Conservation (phyloP, 2,888 invertebrate species). For the Trissolcus japonicus region DNA sequence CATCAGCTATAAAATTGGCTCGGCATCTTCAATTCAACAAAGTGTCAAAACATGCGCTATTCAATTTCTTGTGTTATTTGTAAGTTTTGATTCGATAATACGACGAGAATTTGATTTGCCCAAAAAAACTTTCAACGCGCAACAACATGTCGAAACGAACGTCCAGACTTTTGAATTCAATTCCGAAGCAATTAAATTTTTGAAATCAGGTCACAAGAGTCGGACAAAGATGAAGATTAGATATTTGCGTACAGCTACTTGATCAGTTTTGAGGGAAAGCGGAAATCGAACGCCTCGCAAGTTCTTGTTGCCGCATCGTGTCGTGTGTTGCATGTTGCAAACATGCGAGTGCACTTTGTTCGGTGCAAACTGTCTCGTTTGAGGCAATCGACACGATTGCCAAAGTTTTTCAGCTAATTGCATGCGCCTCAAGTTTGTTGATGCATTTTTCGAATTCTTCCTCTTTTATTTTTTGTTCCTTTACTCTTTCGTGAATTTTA, state of each 20-base stretch:
- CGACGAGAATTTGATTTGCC: slow-evolving; percentile 4
- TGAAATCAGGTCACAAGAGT: slow-evolving; percentile 39
- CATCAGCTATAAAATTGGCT: no score
- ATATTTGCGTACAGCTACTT: slow-evolving; percentile 44
- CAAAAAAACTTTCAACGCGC: slow-evolving; percentile 26
- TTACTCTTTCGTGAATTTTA: neutral
- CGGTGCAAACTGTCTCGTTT: slow-evolving; percentile 40
- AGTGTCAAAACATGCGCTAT: slow-evolving; percentile 10
- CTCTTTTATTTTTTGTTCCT: neutral
- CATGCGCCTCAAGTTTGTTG: slow-evolving; percentile 33
- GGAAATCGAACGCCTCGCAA: slow-evolving; percentile 57
- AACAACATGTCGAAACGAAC: slow-evolving; percentile 11
- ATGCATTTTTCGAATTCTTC: slow-evolving; percentile 1
- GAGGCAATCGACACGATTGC: slow-evolving; percentile 46
- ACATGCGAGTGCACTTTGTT: slow-evolving; percentile 42
- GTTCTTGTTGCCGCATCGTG: slow-evolving; percentile 52
- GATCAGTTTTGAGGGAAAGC: slow-evolving; percentile 41
- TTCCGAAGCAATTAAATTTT: slow-evolving; percentile 41
- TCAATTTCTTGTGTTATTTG: neutral
- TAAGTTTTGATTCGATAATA: slow-evolving; percentile 6
- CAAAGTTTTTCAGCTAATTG: slow-evolving; percentile 60
- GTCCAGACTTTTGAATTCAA: slow-evolving; percentile 32
- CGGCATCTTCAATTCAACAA: neutral
- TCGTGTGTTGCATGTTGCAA: slow-evolving; percentile 35
- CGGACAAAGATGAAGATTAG: slow-evolving; percentile 34